Percentiles rank a stretch among this genome's conserved stretches.
These are phyloP conservation scores for Mesembrinibis cayennensis DNA, from an alignment of 2,113 vertebrate genomes.

Conservation along the genomic window DNA sequence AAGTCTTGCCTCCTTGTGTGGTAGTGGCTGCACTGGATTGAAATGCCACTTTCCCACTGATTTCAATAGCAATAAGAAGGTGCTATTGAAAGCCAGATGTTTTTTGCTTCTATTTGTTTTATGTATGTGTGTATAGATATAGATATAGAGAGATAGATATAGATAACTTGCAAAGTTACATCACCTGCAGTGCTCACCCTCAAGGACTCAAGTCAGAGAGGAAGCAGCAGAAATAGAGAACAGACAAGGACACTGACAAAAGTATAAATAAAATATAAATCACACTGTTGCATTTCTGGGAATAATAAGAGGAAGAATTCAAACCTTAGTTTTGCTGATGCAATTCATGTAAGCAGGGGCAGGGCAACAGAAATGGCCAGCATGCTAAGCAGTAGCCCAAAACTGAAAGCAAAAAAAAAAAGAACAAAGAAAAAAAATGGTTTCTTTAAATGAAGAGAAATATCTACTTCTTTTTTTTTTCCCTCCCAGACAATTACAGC, in stretches of 20 bases:
- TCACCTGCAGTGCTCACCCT: background rate
- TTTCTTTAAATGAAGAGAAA: background rate
- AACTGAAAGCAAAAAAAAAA: background rate
- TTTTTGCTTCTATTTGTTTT: background rate
- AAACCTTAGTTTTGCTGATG: background rate
- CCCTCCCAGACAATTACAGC: conserved; percentile 82
- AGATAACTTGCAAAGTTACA: background rate
- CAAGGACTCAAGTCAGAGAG: background rate
- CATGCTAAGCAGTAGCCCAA: background rate
- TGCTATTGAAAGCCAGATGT: background rate
- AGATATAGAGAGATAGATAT: background rate
- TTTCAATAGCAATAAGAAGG: background rate
- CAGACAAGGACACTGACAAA: background rate
- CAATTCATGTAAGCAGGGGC: background rate
- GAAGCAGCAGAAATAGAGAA: background rate
- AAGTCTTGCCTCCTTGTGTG: background rate
- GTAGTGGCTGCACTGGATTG: background rate
- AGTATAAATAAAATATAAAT: background rate
- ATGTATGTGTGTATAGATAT: background rate
- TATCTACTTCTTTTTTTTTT: background rate
- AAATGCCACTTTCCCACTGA: background rate
- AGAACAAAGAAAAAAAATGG: background rate
- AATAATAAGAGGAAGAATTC: conserved; percentile 18
- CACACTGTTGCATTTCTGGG: background rate
- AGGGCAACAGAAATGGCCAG: background rate